phyloP scores from a whole-genome alignment of 2,888 invertebrate species.

The Nowickia ferox region DNA sequence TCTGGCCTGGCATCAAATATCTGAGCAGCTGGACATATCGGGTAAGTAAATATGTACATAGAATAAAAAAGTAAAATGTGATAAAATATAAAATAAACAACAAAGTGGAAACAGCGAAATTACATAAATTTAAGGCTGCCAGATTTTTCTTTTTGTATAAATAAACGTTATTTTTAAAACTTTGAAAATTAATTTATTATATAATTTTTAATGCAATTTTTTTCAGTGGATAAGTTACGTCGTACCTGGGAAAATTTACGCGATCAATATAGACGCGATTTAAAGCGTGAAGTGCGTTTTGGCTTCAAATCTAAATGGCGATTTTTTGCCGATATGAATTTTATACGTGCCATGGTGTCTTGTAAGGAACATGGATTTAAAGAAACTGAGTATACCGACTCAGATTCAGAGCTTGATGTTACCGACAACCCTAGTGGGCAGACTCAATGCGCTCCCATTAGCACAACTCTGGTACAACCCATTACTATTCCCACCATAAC shows the following conservation, averaged over 20 bases:
- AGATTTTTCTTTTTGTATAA: neutral
- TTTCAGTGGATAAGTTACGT: constrained; percentile 72
- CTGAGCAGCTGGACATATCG: constrained; percentile 63
- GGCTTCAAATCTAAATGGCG: constrained; percentile 74
- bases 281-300: constrained; percentile 71
- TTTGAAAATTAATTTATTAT: neutral
- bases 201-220: neutral
- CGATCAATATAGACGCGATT: constrained; percentile 75
- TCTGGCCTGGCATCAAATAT: constrained; percentile 70
- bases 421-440: constrained; percentile 29
- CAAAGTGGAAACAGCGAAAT: neutral
- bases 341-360: constrained; percentile 70
- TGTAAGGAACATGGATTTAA: constrained; percentile 59
- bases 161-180: neutral
- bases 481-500: constrained; percentile 20
- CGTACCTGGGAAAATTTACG: constrained; percentile 76
- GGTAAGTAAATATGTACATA: constrained; percentile 69
- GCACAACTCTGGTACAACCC: constrained; percentile 1
- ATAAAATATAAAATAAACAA: constrained; percentile 6
- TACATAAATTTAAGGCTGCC: constrained; percentile 7
- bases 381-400: constrained; percentile 49
- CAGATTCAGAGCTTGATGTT: constrained; percentile 60
- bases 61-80: neutral
- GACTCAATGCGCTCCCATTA: constrained; percentile 21
- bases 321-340: constrained; percentile 74